phyloP scores from a whole-genome alignment of 2,113 vertebrate species.

The Gobio gobio region DNA sequence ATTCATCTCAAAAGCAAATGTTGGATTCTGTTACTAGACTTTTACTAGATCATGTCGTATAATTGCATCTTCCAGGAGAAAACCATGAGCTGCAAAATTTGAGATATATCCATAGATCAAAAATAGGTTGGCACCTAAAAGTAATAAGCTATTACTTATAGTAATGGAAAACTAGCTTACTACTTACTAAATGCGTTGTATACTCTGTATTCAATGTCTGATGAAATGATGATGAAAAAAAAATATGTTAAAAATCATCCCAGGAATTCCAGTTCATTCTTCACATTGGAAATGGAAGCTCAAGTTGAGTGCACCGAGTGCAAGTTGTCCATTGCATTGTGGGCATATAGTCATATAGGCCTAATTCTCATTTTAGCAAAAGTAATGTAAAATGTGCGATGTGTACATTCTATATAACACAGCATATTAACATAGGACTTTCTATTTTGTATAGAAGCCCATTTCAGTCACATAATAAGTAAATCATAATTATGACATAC shows the following conservation, averaged over 20 bases:
- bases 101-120: not conserved
- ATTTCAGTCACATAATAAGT: too few species aligned
- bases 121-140: not conserved
- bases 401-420: not conserved
- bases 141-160: not conserved
- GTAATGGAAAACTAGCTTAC: not conserved
- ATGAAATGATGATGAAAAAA: not conserved
- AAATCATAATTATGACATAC: too few species aligned
- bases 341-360: not conserved
- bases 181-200: not conserved
- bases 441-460: not conserved
- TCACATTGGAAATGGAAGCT: not conserved
- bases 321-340: not conserved
- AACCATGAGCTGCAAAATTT: not conserved
- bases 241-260: not conserved
- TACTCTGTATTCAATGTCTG: not conserved
- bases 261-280: not conserved
- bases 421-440: not conserved
- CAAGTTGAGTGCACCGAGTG: not conserved
- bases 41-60: not conserved
- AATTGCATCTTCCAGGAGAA: not conserved
- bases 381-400: not conserved
- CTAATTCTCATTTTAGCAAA: not conserved
- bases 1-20: not conserved
- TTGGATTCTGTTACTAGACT: not conserved